Percentiles rank a stretch among this genome's conserved stretches.
phyloP scores from a whole-genome alignment of 2,113 vertebrate species.

The Desmodus rotundus region DNA sequence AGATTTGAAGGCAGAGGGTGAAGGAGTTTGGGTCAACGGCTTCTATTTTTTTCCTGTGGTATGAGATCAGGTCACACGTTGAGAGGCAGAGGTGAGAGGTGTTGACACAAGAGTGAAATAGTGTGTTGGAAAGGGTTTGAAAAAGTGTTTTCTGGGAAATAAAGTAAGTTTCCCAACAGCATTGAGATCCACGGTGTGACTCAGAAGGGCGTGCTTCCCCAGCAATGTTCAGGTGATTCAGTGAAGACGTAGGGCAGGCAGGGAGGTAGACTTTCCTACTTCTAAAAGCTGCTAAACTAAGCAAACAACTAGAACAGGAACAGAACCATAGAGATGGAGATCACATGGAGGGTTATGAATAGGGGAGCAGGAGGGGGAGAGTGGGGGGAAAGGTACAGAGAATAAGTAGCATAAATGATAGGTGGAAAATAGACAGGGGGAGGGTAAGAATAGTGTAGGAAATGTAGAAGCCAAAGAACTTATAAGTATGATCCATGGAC shows the following conservation, averaged over 20 bases:
- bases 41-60: not conserved
- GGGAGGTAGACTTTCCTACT: not conserved
- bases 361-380: too few species aligned
- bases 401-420: too few species aligned
- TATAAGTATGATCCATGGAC: too few species aligned
- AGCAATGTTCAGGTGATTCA: not conserved
- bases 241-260: not conserved
- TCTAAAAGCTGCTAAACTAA: conserved; percentile 23
- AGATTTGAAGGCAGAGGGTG: not conserved
- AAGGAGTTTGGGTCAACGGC: not conserved
- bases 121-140: not conserved
- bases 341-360: too few species aligned
- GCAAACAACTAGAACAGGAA: too few species aligned
- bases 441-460: too few species aligned
- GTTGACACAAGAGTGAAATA: not conserved
- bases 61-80: not conserved
- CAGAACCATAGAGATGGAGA: too few species aligned
- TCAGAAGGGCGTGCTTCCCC: not conserved
- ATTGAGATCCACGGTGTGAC: not conserved
- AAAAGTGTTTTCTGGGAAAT: not conserved
- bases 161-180: not conserved
- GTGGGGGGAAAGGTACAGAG: too few species aligned
- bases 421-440: too few species aligned
- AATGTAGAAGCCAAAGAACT: too few species aligned
- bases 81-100: not conserved